phyloP scores from a whole-genome alignment of 2,888 invertebrate genomes.

The Amblyjoppa proteus region DNA sequence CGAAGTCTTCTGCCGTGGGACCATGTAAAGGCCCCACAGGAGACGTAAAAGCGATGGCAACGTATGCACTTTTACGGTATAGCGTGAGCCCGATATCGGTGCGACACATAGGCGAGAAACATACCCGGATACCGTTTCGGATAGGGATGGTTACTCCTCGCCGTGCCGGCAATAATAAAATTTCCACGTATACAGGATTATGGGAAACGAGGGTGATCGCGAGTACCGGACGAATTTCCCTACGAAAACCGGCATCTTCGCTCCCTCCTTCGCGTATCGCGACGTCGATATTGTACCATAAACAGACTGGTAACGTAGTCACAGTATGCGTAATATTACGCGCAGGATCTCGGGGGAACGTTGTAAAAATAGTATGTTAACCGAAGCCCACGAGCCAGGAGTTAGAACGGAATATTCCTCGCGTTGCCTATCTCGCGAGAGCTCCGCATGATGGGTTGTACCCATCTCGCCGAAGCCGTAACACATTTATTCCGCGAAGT shows the following conservation, averaged over 20 bases:
- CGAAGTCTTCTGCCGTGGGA: slow-evolving; percentile 70
- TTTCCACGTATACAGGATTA: slow-evolving; percentile 70
- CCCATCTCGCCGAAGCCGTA: not conserved
- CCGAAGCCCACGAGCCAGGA: slow-evolving; percentile 8
- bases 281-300: slow-evolving; percentile 35
- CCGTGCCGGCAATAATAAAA: slow-evolving; percentile 77
- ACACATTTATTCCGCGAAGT: slow-evolving; percentile 11
- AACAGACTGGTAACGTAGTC: slow-evolving; percentile 2
- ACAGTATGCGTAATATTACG: slow-evolving; percentile 39
- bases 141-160: slow-evolving; percentile 55
- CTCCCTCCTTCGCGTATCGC: slow-evolving; percentile 15
- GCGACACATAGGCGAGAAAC: slow-evolving; percentile 8
- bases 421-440: slow-evolving; percentile 1
- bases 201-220: slow-evolving; percentile 53
- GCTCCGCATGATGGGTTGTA: not conserved
- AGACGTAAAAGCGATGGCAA: slow-evolving; percentile 82
- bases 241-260: slow-evolving; percentile 34
- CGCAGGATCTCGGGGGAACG: slow-evolving; percentile 48
- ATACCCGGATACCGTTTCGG: slow-evolving; percentile 26
- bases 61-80: slow-evolving; percentile 78
- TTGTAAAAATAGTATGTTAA: slow-evolving; percentile 51
- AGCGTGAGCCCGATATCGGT: slow-evolving; percentile 52
- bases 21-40: slow-evolving; percentile 81
- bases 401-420: slow-evolving; percentile 12
- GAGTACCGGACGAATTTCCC: slow-evolving; percentile 61